These are phyloP conservation scores for Lerista edwardsae DNA, from an alignment of 2,797 vertebrate species.

Conservation along the genomic window DNA sequence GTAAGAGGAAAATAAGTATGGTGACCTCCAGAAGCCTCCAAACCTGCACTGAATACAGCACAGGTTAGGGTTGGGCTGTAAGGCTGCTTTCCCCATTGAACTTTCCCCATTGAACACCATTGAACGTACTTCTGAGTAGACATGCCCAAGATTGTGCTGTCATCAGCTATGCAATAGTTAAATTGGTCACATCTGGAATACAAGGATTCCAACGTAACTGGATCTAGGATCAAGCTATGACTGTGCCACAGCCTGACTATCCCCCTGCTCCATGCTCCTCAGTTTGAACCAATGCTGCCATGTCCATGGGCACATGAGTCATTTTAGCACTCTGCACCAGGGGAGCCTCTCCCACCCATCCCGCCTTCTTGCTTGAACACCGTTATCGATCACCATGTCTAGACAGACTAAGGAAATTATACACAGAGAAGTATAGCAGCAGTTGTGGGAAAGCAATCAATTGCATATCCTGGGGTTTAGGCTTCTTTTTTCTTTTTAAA, in stretches of 20 bases:
- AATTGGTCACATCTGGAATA: background rate
- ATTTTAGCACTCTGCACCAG: background rate
- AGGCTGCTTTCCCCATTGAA: no score
- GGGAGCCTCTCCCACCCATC: background rate
- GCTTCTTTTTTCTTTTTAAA: background rate
- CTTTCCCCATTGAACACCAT: no score
- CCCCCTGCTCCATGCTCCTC: rapidly evolving
- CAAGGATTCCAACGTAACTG: background rate
- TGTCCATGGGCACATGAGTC: background rate
- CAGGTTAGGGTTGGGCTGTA: no score
- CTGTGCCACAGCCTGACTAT: rapidly evolving
- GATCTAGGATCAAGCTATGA: background rate
- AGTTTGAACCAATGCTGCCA: rapidly evolving
- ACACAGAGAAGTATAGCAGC: background rate
- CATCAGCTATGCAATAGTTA: no score
- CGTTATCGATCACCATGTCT: background rate
- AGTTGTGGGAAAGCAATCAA: background rate
- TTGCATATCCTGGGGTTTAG: background rate
- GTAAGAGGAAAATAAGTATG: no score
- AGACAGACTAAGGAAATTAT: background rate
- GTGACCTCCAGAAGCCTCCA: no score
- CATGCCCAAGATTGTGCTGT: no score
- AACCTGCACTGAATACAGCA: no score
- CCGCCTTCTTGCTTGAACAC: background rate
- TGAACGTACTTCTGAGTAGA: no score